Base-by-base conservation (phyloP, 2,113 vertebrate species). In the Rhineura floridana region DNA sequence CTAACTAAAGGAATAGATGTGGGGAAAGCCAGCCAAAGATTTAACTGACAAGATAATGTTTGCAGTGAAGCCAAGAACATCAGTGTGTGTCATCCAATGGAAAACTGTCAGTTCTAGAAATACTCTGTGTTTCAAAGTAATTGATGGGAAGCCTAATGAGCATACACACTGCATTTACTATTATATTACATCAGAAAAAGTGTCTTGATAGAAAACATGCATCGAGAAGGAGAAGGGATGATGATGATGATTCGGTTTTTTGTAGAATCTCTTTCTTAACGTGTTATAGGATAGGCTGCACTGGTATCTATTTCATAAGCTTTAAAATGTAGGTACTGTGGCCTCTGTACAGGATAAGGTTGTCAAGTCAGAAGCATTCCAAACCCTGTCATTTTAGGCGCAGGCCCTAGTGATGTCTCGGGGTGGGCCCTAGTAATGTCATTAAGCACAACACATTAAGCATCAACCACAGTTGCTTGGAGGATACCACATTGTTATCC, bases 1-100 rank as follows among this genome's bases (percentile, higher is more conserved):
- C 46, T 87, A 88, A 87, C 90, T 80, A 88, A 90, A 90, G 55
- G 50, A 82, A 55, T 88, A 67, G 17, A 84, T 90, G 63, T 90
- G 67, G 80, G 75, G 91, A 90, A 87, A 46, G 19, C 48, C 84
- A 36, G 84, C 7, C 30, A 89, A 90, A 91, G 82, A 50, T 44
- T 1, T 0, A 75, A 46, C 17, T 23, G 67, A 44, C 10, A 87
- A 46, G 33, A 65, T 46, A 46, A 39, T 88, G 86, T n/a, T 92
- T 88, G 63, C 89, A 84, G 10, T 63, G 84, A 42, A 91, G 50
- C 39, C 85, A 90, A 83, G 83, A 44, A 75, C 33, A 28, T 78
- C 73, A 67, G 33, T 76, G 62, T 55, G 65, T 76, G 23, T 30
- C 36, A 30, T 85, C 3, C 39, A 6, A 81, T 1, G 1, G 69